Percentiles rank a stretch among this genome's conserved stretches.
Conservation (phyloP, 2,888 invertebrate genomes). For the Pemphredon lugubris region DNA sequence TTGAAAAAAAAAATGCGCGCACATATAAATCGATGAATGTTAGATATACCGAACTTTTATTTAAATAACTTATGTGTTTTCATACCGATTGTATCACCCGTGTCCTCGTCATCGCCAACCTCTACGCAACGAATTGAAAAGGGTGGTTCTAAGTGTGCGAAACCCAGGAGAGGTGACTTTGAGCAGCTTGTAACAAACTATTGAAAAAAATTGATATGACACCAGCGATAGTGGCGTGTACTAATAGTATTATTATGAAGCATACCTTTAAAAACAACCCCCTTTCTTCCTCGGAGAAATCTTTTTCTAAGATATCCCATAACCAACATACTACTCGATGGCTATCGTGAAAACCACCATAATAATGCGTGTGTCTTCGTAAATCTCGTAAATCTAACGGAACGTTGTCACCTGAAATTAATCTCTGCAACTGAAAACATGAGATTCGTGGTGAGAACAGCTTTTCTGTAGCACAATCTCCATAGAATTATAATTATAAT, state of each 20-base stretch:
- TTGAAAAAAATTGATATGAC: constrained; percentile 35
- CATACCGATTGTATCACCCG: constrained; percentile 91
- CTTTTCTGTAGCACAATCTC: too few relatives aligned
- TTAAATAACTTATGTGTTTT: constrained; percentile 10
- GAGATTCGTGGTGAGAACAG: neutral
- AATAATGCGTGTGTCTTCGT: constrained; percentile 97
- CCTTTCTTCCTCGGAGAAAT: constrained; percentile 95
- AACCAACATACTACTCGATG: constrained; percentile 99
- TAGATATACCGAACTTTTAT: neutral
- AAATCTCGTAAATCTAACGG: constrained; percentile 94
- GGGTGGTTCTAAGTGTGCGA: constrained; percentile 97
- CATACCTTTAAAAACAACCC: constrained; percentile 95
- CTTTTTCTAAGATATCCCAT: constrained; percentile 98
- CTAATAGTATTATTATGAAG: neutral
- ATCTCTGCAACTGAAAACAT: constrained; percentile 88
- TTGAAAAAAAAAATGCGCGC: constrained; percentile 27
- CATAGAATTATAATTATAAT: too few relatives aligned
- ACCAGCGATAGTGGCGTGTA: neutral
- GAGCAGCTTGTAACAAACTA: constrained; percentile 97
- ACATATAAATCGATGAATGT: constrained; percentile 10
- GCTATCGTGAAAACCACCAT: constrained; percentile 99
- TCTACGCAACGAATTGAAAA: constrained; percentile 99
- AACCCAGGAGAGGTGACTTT: constrained; percentile 97
- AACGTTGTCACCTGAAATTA: constrained; percentile 97
- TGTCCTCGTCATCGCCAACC: constrained; percentile 98